Percentiles rank a stretch among this genome's conserved stretches.
phyloP scores from a whole-genome alignment of 1,140 invertebrate species.

The Parapsyche elsis region DNA sequence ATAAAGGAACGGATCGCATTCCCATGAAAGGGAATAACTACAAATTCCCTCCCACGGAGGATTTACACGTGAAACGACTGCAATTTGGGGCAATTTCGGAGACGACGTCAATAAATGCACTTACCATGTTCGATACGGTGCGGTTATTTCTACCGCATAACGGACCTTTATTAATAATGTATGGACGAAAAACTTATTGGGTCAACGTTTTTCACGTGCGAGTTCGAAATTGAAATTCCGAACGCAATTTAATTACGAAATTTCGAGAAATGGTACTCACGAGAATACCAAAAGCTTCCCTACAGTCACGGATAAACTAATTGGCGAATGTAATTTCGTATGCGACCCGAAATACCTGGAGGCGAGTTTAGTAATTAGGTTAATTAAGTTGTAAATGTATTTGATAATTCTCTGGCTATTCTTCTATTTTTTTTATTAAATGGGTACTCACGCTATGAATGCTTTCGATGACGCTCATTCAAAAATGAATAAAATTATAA shows the following conservation, averaged over 20 bases:
- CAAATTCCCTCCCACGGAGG: slow-evolving; percentile 7
- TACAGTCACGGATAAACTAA: no score
- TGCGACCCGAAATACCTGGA: no score
- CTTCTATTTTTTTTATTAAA: no score
- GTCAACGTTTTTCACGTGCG: no score
- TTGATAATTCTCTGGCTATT: no score
- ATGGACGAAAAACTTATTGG: background rate
- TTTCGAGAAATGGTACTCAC: background rate
- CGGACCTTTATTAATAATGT: background rate
- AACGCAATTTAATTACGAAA: background rate
- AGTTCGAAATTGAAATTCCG: background rate
- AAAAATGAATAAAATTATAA: no score
- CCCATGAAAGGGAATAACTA: slow-evolving; percentile 25
- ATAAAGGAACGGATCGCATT: slow-evolving; percentile 2
- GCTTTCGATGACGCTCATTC: no score
- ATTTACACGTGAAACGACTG: slow-evolving; percentile 1
- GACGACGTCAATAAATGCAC: slow-evolving; percentile 20
- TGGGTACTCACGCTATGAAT: no score
- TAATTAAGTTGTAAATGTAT: no score
- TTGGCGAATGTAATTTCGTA: no score
- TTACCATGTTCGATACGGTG: slow-evolving; percentile 20
- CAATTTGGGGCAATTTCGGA: slow-evolving; percentile 24
- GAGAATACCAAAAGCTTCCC: no score
- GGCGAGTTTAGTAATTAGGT: no score
- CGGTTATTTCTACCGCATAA: slow-evolving; percentile 6